Percentiles rank a stretch among this genome's conserved stretches.
These are phyloP conservation scores for Saccostrea echinata DNA, from an alignment of 1,140 invertebrate genomes.

Conservation along the genomic window DNA sequence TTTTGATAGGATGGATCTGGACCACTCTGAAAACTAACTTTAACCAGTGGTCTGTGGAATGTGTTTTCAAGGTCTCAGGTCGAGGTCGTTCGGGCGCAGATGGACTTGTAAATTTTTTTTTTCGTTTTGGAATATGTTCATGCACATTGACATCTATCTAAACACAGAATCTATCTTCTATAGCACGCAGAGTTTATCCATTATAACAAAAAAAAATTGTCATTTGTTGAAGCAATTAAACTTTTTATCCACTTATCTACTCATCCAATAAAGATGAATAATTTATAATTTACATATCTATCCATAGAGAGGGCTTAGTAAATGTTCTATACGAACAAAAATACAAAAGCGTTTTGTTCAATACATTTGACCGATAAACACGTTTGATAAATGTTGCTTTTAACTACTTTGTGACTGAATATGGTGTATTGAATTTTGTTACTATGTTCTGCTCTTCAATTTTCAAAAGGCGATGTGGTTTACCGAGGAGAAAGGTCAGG, in stretches of 20 bases:
- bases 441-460: conserved; percentile 38
- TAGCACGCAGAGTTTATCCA: no score
- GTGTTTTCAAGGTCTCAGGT: conserved; percentile 96
- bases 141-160: background rate
- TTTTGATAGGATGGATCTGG: conserved; percentile 93
- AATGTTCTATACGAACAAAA: no score
- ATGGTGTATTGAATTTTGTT: background rate
- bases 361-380: no score
- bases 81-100: conserved; percentile 98
- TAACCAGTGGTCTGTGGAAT: conserved; percentile 97
- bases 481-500: conserved; percentile 89
- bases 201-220: no score
- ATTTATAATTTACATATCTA: no score
- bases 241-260: no score
- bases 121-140: background rate
- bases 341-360: no score
- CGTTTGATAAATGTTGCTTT: no score
- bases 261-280: no score
- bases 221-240: no score
- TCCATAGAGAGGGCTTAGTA: no score
- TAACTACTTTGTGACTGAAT: no score
- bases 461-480: conserved; percentile 95
- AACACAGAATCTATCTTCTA: background rate
- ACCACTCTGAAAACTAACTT: conserved; percentile 91
- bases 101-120: conserved; percentile 87